Evolutionary conservation across 2,113 vertebrate genomes (phyloP).

Genomic region (Crotalus viridis): DNA sequence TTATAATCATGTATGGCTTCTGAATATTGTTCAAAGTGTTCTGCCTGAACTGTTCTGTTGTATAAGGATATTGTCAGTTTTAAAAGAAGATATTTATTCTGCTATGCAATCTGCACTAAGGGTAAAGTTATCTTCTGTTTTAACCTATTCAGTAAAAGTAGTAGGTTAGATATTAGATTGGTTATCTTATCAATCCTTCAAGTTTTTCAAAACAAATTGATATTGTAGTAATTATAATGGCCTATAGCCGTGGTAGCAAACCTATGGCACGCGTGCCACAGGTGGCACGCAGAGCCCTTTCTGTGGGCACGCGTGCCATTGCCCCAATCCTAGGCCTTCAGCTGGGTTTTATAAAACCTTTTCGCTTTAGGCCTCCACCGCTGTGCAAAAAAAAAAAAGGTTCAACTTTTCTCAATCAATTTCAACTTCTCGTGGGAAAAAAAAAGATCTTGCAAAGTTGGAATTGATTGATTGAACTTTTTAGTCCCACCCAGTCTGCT

Average conservation of each 20-base stretch:
- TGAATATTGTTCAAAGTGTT: neutral
- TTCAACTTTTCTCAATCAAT: too few species aligned
- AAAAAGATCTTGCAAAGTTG: too few species aligned
- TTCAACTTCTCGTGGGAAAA: too few species aligned
- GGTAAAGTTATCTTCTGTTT: neutral
- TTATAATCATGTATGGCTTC: constrained; percentile 6
- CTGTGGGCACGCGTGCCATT: too few species aligned
- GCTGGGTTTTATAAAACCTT: too few species aligned
- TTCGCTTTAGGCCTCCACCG: too few species aligned
- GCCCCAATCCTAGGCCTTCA: too few species aligned
- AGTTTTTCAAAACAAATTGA: neutral
- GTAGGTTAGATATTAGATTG: neutral
- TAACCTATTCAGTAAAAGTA: neutral
- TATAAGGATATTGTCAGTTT: neutral
- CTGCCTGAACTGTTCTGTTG: neutral
- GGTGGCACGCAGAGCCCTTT: too few species aligned
- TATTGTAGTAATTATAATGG: neutral
- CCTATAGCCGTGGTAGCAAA: neutral
- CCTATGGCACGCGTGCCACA: too few species aligned
- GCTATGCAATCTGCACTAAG: neutral
- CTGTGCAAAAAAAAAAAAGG: too few species aligned
- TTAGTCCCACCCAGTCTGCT: too few species aligned
- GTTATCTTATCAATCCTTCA: neutral
- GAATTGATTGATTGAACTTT: too few species aligned
- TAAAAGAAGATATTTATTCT: neutral